Conservation (phyloP, 1,140 invertebrate genomes). For the Bradynema listronoti region DNA sequence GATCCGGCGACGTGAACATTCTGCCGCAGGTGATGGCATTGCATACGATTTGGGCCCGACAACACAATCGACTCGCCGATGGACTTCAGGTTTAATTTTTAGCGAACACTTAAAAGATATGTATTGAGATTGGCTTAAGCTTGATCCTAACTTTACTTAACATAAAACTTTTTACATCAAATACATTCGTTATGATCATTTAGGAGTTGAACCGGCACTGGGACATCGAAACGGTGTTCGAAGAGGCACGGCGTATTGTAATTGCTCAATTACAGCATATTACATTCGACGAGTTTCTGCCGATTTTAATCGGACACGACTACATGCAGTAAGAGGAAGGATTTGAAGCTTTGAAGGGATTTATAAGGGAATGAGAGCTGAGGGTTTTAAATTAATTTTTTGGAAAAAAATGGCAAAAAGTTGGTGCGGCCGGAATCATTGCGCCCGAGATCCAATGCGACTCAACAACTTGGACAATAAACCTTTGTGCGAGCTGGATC, state of each 20-base stretch:
- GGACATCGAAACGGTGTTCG: slow-evolving; percentile 86
- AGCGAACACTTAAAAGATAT: background rate
- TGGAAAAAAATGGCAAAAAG: too few relatives aligned
- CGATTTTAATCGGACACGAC: slow-evolving; percentile 55
- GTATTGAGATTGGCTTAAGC: too few relatives aligned
- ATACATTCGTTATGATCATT: slow-evolving; percentile 7
- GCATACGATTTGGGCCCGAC: slow-evolving; percentile 75
- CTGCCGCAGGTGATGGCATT: slow-evolving; percentile 78
- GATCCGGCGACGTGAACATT: slow-evolving; percentile 75
- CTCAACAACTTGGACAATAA: too few relatives aligned
- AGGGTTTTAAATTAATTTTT: too few relatives aligned
- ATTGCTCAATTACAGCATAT: slow-evolving; percentile 47
- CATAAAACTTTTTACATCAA: background rate
- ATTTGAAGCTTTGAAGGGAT: too few relatives aligned
- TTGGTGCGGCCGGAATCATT: too few relatives aligned
- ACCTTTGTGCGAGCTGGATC: too few relatives aligned
- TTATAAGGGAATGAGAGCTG: too few relatives aligned
- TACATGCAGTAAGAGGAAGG: slow-evolving; percentile 39
- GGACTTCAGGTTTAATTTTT: slow-evolving; percentile 35
- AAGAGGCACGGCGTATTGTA: slow-evolving; percentile 75
- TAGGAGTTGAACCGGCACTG: slow-evolving; percentile 83
- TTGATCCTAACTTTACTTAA: too few relatives aligned
- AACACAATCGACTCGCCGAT: slow-evolving; percentile 63
- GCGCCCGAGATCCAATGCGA: too few relatives aligned
- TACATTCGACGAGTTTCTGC: slow-evolving; percentile 59